Conservation (phyloP, 2,888 invertebrate species). For the Synergus gifuensis region DNA sequence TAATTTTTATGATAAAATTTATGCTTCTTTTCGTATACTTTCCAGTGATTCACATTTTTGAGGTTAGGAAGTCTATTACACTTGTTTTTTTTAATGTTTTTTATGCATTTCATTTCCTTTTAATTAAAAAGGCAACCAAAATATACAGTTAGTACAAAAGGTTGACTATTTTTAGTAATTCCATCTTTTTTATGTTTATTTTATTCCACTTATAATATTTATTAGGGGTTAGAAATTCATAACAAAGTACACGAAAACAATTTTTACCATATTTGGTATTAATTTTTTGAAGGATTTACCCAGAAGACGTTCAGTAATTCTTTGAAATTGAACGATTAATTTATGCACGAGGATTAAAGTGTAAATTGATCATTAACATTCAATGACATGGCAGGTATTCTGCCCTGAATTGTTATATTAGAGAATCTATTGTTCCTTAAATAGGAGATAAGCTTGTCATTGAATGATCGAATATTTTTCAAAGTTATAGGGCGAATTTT, state of each 20-base stretch:
- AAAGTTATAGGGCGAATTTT: neutral
- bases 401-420: conserved; percentile 49
- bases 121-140: neutral
- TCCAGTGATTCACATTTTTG: conserved; percentile 49
- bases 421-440: neutral
- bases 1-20: neutral
- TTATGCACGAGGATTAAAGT: conserved; percentile 60
- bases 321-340: conserved; percentile 64
- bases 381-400: conserved; percentile 60
- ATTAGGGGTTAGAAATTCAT: neutral
- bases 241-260: neutral
- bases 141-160: neutral
- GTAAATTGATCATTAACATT: conserved; percentile 66
- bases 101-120: neutral
- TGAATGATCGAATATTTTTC: neutral
- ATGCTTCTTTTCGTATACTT: neutral
- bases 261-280: neutral
- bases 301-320: conserved; percentile 56
- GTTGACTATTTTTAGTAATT: neutral
- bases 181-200: neutral
- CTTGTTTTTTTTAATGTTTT: conserved; percentile 4
- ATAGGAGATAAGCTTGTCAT: conserved; percentile 23
- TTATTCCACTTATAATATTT: neutral
- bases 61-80: conserved; percentile 20
- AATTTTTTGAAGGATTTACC: neutral